Evolutionary conservation across 2,113 vertebrate species (phyloP).

Genomic region (Cyanocitta stelleri): DNA sequence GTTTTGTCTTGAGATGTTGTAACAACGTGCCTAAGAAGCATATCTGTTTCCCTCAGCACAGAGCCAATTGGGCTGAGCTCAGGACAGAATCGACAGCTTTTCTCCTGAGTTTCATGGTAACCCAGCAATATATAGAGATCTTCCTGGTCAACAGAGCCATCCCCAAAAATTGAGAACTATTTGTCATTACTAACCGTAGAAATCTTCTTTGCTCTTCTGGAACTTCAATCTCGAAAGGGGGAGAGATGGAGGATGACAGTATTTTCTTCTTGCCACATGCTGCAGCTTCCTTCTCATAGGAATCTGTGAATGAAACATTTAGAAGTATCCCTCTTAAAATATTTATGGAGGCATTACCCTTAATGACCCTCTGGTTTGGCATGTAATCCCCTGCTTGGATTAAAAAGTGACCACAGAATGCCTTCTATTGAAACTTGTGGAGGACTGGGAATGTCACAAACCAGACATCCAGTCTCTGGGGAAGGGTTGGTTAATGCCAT

Average conservation of each 20-base stretch:
- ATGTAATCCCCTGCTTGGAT: conserved; percentile 9
- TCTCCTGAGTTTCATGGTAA: not conserved
- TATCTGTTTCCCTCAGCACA: not conserved
- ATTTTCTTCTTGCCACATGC: conserved; percentile 77
- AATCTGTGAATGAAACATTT: conserved; percentile 76
- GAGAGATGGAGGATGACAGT: conserved; percentile 81
- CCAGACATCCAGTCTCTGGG: conserved; percentile 26
- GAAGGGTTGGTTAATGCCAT: conserved; percentile 42
- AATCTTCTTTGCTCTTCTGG: conserved; percentile 87
- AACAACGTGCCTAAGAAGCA: not conserved
- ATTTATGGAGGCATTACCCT: conserved; percentile 26
- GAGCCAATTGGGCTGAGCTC: not conserved
- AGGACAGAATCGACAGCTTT: not conserved
- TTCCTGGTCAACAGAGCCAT: not conserved
- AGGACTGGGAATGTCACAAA: conserved; percentile 36
- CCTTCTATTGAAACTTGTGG: conserved; percentile 31
- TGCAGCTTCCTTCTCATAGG: conserved; percentile 82
- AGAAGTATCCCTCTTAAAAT: conserved; percentile 16
- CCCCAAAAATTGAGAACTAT: not conserved
- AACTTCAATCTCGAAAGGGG: conserved; percentile 83
- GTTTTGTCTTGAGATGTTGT: not conserved
- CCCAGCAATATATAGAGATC: not conserved
- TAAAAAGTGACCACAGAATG: conserved; percentile 47
- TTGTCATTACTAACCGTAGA: conserved; percentile 74
- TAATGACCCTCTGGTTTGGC: conserved; percentile 32